These are phyloP conservation scores for Odontamblyopus lacepedii DNA, from an alignment of 2,797 vertebrate genomes.

Conservation along the genomic window DNA sequence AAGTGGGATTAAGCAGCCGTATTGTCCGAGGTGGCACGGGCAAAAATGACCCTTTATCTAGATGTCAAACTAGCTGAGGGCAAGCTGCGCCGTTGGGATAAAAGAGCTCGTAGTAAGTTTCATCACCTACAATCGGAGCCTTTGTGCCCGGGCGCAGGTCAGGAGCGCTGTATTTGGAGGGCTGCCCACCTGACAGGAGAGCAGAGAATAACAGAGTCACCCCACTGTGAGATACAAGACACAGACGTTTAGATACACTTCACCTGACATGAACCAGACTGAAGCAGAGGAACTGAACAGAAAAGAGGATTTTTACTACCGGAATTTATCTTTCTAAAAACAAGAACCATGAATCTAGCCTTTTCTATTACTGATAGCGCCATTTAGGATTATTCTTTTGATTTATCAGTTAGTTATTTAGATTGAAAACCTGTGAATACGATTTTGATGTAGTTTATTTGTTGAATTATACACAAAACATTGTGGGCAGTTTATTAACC, in stretches of 20 bases:
- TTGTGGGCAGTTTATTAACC: too few species aligned
- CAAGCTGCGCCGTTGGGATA: slow-evolving; percentile 28
- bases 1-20: slow-evolving; percentile 25
- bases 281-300: background rate
- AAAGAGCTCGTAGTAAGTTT: slow-evolving; percentile 29
- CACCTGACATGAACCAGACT: slow-evolving; percentile 10
- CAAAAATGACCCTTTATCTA: slow-evolving; percentile 43
- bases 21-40: slow-evolving; percentile 40
- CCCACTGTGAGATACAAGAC: slow-evolving; percentile 29
- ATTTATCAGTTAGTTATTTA: too few species aligned
- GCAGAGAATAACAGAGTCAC: slow-evolving; percentile 20
- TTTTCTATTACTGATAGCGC: too few species aligned
- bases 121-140: slow-evolving; percentile 36
- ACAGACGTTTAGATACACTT: slow-evolving; percentile 23
- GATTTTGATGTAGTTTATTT: too few species aligned
- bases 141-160: slow-evolving; percentile 34
- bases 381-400: too few species aligned
- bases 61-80: slow-evolving; percentile 32
- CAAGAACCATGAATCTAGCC: too few species aligned
- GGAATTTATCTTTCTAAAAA: background rate
- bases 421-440: too few species aligned
- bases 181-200: slow-evolving; percentile 23
- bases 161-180: slow-evolving; percentile 14
- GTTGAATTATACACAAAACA: too few species aligned
- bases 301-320: background rate